Conservation (phyloP, 1,140 invertebrate genomes). For the Lasaia peninsularis region DNA sequence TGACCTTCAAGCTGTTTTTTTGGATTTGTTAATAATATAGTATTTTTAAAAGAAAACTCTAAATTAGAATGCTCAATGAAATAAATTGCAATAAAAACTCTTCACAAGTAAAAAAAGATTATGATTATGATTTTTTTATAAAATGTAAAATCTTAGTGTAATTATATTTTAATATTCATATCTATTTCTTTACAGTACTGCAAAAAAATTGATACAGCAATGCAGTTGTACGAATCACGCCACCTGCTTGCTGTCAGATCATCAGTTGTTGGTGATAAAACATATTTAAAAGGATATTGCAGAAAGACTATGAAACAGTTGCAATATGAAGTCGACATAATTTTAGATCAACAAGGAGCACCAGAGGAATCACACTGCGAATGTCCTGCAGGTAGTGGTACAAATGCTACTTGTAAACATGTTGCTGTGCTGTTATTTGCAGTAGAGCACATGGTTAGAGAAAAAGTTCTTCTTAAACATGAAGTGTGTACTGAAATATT, state of each 20-base stretch:
- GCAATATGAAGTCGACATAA: slow-evolving; percentile 16
- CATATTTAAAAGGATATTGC: slow-evolving; percentile 13
- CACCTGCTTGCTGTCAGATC: not conserved
- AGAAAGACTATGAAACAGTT: slow-evolving; percentile 3
- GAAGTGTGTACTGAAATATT: not conserved
- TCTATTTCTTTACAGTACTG: too few relatives aligned
- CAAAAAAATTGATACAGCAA: not conserved
- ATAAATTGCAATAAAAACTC: too few relatives aligned
- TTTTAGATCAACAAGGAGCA: slow-evolving; percentile 11
- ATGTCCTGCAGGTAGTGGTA: slow-evolving; percentile 20
- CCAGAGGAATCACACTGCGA: slow-evolving; percentile 16
- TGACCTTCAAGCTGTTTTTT: too few relatives aligned
- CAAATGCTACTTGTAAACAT: slow-evolving; percentile 17
- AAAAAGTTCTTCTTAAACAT: not conserved
- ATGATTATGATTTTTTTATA: too few relatives aligned
- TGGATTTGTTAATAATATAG: too few relatives aligned
- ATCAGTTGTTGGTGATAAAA: not conserved
- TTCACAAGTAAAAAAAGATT: too few relatives aligned
- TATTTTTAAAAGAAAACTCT: too few relatives aligned
- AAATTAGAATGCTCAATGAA: too few relatives aligned
- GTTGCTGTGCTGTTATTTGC: slow-evolving; percentile 15
- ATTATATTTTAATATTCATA: too few relatives aligned
- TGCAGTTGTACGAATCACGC: slow-evolving; percentile 2
- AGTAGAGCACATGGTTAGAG: not conserved
- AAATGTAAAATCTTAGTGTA: too few relatives aligned